Base-by-base conservation (phyloP, 2,888 invertebrate genomes). In the Taenaris catops region DNA sequence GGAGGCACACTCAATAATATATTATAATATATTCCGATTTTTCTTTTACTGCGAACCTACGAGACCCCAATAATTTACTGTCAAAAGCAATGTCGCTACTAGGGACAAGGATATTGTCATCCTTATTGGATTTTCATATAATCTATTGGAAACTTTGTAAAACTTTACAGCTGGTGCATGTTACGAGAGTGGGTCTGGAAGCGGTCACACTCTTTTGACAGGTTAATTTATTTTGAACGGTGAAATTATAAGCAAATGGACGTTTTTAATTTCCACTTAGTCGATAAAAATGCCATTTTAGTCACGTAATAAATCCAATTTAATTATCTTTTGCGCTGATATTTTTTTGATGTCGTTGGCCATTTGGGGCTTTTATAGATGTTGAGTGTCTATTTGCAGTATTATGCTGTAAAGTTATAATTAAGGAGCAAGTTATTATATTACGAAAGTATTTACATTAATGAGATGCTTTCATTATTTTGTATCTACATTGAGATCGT, bases 1-100 rank as follows among this genome's bases (percentile, higher is more conserved):
- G n/a, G n/a, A n/a, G n/a, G n/a, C n/a, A n/a, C n/a, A n/a, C n/a
- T n/a, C n/a, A n/a, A n/a, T n/a, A n/a, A n/a, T n/a, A n/a, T n/a
- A n/a, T n/a, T n/a, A n/a, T n/a, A n/a, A n/a, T n/a, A n/a, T n/a
- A n/a, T n/a, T n/a, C n/a, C n/a, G n/a, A n/a, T n/a, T n/a, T n/a
- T n/a, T n/a, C n/a, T n/a, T n/a, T n/a, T n/a, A n/a, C n/a, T n/a
- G n/a, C n/a, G n/a, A n/a, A n/a, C n/a, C n/a, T n/a, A n/a, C n/a
- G n/a, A 76, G 58, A 49, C 64, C 63, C 63, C 63, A 69, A 78
- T 80, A 81, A 76, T 74, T 80, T 73, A 71, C 66, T 71, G 71
- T 70, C 72, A 57, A 53, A 54, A 66, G 63, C 66, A 63, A 62
- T 64, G 67, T 62, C 63, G 54, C 63, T 63, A 63, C 63, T 60